These are phyloP conservation scores for Anarhynchus alexandrinus DNA, from an alignment of 2,113 vertebrate genomes.

Conservation along the genomic window DNA sequence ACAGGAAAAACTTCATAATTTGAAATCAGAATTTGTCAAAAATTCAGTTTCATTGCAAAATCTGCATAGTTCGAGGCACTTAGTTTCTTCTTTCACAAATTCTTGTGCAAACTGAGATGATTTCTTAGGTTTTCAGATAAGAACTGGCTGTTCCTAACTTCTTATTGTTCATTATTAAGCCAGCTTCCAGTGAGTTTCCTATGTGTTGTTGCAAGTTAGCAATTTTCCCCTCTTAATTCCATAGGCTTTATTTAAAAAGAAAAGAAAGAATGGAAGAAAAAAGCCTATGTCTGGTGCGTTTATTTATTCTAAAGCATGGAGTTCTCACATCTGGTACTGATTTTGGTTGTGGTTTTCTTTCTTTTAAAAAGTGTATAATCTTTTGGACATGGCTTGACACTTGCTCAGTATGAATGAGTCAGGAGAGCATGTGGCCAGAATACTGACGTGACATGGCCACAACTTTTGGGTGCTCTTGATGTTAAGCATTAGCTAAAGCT, in stretches of 20 bases:
- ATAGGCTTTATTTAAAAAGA: neutral
- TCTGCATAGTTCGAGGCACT: neutral
- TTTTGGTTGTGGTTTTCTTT: constrained; percentile 37
- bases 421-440: neutral
- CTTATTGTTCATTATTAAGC: neutral
- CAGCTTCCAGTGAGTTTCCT: neutral
- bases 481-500: constrained; percentile 3
- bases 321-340: constrained; percentile 24
- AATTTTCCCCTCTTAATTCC: neutral
- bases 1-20: neutral
- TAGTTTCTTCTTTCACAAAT: neutral
- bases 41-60: neutral
- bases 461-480: constrained; percentile 1
- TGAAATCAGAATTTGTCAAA: neutral
- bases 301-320: constrained; percentile 21
- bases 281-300: neutral
- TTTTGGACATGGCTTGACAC: constrained; percentile 40
- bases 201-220: neutral
- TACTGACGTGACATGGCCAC: constrained; percentile 11
- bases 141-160: neutral
- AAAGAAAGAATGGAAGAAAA: neutral
- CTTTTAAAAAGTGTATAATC: constrained; percentile 23
- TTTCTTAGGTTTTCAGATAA: neutral
- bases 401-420: constrained; percentile 42
- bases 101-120: neutral